Conservation (phyloP, 2,113 vertebrate genomes). For the Aramus guarauna region DNA sequence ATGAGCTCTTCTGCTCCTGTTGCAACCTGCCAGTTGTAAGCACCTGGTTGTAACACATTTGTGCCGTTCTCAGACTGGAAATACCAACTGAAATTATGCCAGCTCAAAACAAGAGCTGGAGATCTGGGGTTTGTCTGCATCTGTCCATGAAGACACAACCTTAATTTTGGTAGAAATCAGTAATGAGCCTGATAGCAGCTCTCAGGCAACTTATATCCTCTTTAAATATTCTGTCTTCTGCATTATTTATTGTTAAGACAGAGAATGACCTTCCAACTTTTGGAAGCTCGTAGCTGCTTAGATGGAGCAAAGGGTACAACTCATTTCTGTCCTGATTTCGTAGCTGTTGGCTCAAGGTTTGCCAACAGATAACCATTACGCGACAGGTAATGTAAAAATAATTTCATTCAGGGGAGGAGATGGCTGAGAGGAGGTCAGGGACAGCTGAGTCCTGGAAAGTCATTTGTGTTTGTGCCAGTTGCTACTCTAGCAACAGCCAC, state of each 20-base stretch:
- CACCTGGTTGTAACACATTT: background rate
- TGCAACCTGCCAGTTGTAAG: background rate
- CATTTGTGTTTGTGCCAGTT: background rate
- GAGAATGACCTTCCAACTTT: background rate
- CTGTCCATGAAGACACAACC: background rate
- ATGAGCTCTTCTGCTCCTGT: background rate
- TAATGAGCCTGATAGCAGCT: background rate
- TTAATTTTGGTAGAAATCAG: background rate
- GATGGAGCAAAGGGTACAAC: background rate
- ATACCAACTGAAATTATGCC: background rate
- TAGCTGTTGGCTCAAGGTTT: background rate
- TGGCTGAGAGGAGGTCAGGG: background rate
- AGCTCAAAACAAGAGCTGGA: background rate
- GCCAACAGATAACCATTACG: no score
- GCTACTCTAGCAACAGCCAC: accelerated
- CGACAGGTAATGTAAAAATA: no score
- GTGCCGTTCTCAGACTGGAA: background rate
- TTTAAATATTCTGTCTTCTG: background rate
- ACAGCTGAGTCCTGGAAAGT: background rate
- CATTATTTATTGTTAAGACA: background rate
- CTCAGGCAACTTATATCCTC: background rate
- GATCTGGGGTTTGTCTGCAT: background rate
- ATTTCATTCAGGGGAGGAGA: background rate
- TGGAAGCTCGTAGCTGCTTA: background rate
- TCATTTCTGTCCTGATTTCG: background rate